Percentiles rank a stretch among this genome's conserved stretches.
These are phyloP conservation scores for Leptinotarsa tumamoca DNA, from an alignment of 2,888 invertebrate genomes.

Conservation along the genomic window DNA sequence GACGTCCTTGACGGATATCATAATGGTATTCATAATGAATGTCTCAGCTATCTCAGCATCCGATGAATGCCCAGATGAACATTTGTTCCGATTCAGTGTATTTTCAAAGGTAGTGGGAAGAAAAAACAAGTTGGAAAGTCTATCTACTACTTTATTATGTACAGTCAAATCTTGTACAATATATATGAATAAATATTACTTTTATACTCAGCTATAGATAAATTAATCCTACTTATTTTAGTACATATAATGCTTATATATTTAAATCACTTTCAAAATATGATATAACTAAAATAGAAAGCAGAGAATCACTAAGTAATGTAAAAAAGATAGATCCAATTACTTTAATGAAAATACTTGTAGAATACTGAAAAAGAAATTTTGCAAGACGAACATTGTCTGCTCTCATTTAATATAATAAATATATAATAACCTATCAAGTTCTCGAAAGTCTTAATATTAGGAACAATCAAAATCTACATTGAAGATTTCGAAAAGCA, in stretches of 20 bases:
- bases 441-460: constrained; percentile 40
- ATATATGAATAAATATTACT: constrained; percentile 44
- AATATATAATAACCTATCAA: constrained; percentile 17
- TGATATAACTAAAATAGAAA: constrained; percentile 28
- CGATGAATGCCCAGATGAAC: too few relatives aligned
- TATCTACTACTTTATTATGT: constrained; percentile 34
- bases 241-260: constrained; percentile 17
- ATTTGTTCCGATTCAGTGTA: too few relatives aligned
- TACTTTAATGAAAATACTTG: constrained; percentile 47
- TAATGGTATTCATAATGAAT: too few relatives aligned
- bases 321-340: constrained; percentile 31
- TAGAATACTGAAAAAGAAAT: constrained; percentile 50
- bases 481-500: not conserved
- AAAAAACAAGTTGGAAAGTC: not conserved
- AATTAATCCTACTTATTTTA: constrained; percentile 27
- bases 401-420: constrained; percentile 14
- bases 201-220: not conserved
- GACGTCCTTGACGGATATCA: too few relatives aligned
- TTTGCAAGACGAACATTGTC: constrained; percentile 27
- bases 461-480: constrained; percentile 43
- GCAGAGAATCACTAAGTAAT: constrained; percentile 27
- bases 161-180: constrained; percentile 39
- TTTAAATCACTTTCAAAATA: constrained; percentile 30
- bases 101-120: not conserved
- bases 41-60: too few relatives aligned